These are phyloP conservation scores for Melanaphis sacchari DNA, from an alignment of 1,140 invertebrate species.

Conservation along the genomic window DNA sequence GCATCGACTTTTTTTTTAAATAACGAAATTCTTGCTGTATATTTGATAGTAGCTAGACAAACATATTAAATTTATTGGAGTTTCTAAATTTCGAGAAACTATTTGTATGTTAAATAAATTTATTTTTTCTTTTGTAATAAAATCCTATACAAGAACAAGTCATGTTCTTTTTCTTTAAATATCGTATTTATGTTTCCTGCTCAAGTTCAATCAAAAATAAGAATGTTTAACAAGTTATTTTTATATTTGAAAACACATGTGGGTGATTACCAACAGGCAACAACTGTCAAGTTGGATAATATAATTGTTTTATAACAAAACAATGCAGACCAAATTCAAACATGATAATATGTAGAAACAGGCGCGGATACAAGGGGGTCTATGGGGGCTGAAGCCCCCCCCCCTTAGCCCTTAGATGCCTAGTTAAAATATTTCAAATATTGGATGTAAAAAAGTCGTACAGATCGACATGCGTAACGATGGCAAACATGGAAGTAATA, in stretches of 20 bases:
- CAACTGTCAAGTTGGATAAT: no score
- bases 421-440: no score
- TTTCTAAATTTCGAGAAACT: background rate
- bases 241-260: background rate
- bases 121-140: background rate
- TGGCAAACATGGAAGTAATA: no score
- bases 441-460: no score
- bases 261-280: no score
- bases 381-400: no score
- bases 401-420: no score
- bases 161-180: background rate
- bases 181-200: background rate
- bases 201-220: background rate
- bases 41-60: background rate
- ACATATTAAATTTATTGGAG: conserved; percentile 26
- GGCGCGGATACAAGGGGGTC: no score
- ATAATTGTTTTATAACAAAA: no score
- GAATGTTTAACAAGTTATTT: background rate
- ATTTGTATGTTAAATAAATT: background rate
- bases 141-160: background rate
- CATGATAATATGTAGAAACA: no score
- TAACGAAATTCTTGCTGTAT: background rate
- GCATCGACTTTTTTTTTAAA: background rate
- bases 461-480: no score
- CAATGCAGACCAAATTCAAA: background rate